Conservation (phyloP, 2,888 invertebrate species). For the Marronus borbonicus region DNA sequence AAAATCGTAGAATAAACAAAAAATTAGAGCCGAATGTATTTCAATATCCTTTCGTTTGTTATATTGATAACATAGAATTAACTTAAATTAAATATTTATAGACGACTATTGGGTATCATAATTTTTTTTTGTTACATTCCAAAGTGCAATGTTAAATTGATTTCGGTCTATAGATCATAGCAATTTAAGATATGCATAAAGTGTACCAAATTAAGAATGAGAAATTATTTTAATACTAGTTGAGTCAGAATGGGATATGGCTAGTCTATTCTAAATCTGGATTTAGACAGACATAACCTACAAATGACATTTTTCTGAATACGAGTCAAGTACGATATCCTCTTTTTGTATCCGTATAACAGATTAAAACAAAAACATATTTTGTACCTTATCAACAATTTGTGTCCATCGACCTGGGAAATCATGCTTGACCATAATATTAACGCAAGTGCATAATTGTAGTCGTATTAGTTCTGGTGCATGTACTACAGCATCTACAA, state of each 20-base stretch:
- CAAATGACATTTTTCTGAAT: background rate
- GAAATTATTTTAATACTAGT: slow-evolving; percentile 6
- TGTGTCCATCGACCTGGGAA: slow-evolving; percentile 97
- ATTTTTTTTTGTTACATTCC: background rate
- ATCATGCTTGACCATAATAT: slow-evolving; percentile 94
- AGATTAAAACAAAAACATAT: background rate
- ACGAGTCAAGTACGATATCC: background rate
- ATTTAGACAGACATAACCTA: slow-evolving; percentile 11
- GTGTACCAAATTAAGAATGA: background rate
- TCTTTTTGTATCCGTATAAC: background rate
- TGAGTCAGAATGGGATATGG: slow-evolving; percentile 1
- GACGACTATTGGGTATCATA: background rate
- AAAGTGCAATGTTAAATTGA: slow-evolving; percentile 10
- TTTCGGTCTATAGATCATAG: background rate
- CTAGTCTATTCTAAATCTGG: slow-evolving; percentile 13
- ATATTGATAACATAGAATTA: background rate
- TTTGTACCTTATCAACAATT: slow-evolving; percentile 90
- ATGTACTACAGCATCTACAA: slow-evolving; percentile 96
- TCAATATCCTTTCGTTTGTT: too few species aligned
- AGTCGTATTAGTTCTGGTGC: slow-evolving; percentile 92
- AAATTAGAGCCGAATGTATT: too few species aligned
- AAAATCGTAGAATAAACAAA: too few species aligned
- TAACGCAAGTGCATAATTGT: slow-evolving; percentile 94
- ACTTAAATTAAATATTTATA: background rate
- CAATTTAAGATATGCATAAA: background rate